A percentile compares a stretch with the other conserved stretches of the same genome.
phyloP scores from a whole-genome alignment of 2,797 vertebrate genomes.

The Sebastes steindachneri region DNA sequence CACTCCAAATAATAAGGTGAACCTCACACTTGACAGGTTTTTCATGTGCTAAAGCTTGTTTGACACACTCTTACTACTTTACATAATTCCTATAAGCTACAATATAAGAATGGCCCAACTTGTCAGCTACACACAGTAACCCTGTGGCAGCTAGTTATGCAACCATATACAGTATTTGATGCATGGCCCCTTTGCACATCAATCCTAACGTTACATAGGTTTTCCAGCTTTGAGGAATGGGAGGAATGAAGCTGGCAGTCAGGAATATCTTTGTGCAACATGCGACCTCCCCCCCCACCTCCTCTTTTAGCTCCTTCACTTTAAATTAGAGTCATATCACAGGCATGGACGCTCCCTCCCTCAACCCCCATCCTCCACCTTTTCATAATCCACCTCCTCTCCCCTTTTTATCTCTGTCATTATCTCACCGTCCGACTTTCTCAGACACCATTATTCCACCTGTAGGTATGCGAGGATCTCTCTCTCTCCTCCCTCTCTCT shows the following conservation, averaged over 20 bases:
- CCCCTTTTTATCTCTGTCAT: constrained; percentile 23
- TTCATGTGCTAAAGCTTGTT: not conserved
- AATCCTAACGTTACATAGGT: constrained; percentile 12
- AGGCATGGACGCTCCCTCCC: constrained; percentile 26
- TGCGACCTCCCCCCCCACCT: constrained; percentile 40
- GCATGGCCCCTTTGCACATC: not conserved
- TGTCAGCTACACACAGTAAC: constrained; percentile 1
- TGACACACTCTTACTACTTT: constrained; percentile 9
- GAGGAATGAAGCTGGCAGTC: constrained; percentile 20
- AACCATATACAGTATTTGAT: constrained; percentile 14
- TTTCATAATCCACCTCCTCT: constrained; percentile 14
- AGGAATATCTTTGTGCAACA: constrained; percentile 56
- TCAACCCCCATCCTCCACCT: constrained; percentile 9
- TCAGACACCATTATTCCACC: constrained; percentile 38
- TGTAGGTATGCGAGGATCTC: constrained; percentile 38
- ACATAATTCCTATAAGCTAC: constrained; percentile 44
- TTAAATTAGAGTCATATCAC: constrained; percentile 76
- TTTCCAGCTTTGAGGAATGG: constrained; percentile 8
- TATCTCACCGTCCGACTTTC: constrained; percentile 26
- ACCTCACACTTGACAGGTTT: constrained; percentile 2
- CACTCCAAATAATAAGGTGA: constrained; percentile 2
- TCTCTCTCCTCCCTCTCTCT: not conserved
- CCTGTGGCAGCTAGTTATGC: constrained; percentile 37
- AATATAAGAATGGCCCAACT: constrained; percentile 12
- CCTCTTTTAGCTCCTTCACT: constrained; percentile 74